phyloP scores from a whole-genome alignment of 2,888 invertebrate species.

The Drosophila peninsularis region DNA sequence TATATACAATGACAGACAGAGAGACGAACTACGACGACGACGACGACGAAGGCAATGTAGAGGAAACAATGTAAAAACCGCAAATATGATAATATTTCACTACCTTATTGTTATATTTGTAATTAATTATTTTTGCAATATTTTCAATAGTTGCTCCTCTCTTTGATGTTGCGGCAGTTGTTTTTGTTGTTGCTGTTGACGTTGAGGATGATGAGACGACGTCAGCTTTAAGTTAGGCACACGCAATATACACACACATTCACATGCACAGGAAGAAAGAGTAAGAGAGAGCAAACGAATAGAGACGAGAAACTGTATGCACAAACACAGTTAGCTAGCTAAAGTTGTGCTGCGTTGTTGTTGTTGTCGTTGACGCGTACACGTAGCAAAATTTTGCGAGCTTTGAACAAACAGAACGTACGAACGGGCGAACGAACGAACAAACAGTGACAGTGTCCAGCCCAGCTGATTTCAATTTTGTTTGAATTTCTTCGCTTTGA shows the following conservation, averaged over 20 bases:
- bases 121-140: constrained; percentile 48
- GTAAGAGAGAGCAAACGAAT: constrained; percentile 32
- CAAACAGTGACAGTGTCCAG: constrained; percentile 55
- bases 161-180: neutral
- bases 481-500: constrained; percentile 46
- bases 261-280: constrained; percentile 35
- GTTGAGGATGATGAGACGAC: constrained; percentile 50
- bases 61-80: constrained; percentile 48
- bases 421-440: constrained; percentile 61
- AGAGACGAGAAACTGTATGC: constrained; percentile 52
- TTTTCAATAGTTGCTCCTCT: constrained; percentile 34
- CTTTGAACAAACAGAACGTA: constrained; percentile 74
- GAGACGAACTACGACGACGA: constrained; percentile 36
- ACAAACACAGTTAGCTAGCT: constrained; percentile 49
- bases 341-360: constrained; percentile 31
- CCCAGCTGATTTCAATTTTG: constrained; percentile 56
- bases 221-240: constrained; percentile 65
- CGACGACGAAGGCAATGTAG: constrained; percentile 33
- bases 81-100: constrained; percentile 66
- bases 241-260: constrained; percentile 49
- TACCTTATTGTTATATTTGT: constrained; percentile 58
- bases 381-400: constrained; percentile 61
- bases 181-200: constrained; percentile 23
- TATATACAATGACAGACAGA: constrained; percentile 26
- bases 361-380: constrained; percentile 48